These are phyloP conservation scores for Pogonomyrmex barbatus DNA, from an alignment of 1,140 invertebrate genomes.

Conservation along the genomic window DNA sequence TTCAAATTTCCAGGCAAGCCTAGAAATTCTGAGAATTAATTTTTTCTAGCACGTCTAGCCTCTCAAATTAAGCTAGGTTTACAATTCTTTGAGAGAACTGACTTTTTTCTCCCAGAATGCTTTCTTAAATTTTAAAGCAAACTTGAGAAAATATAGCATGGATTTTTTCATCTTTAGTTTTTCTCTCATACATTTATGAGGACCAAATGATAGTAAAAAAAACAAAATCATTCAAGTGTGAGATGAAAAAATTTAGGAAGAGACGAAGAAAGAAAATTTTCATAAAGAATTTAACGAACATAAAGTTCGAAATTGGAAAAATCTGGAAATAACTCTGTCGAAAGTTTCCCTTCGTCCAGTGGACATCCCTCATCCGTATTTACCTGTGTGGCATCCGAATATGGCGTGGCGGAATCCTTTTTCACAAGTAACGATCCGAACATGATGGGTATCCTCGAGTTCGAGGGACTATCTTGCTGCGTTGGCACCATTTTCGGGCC, in stretches of 20 bases:
- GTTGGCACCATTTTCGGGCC: slow-evolving; percentile 87
- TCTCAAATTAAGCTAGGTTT: too few relatives aligned
- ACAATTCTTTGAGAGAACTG: too few relatives aligned
- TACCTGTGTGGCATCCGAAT: slow-evolving; percentile 98
- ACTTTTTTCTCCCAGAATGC: too few relatives aligned
- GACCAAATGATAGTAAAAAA: not conserved
- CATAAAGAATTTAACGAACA: not conserved
- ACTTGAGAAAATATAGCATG: too few relatives aligned
- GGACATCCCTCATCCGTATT: slow-evolving; percentile 77
- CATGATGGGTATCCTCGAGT: slow-evolving; percentile 85
- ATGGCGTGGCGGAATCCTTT: slow-evolving; percentile 96
- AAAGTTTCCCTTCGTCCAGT: too few relatives aligned
- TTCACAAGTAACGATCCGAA: slow-evolving; percentile 95
- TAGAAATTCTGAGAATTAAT: too few relatives aligned
- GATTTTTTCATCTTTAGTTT: not conserved
- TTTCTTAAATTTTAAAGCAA: too few relatives aligned
- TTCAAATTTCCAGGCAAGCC: not conserved
- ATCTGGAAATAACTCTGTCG: not conserved
- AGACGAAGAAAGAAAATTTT: not conserved
- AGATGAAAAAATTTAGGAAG: not conserved
- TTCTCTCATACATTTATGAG: too few relatives aligned
- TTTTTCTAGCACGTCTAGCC: too few relatives aligned
- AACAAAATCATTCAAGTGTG: not conserved
- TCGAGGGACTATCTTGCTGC: slow-evolving; percentile 87
- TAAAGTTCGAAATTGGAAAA: not conserved